Base-by-base conservation (phyloP, 2,888 invertebrate species). In the Idaea dimidiata region DNA sequence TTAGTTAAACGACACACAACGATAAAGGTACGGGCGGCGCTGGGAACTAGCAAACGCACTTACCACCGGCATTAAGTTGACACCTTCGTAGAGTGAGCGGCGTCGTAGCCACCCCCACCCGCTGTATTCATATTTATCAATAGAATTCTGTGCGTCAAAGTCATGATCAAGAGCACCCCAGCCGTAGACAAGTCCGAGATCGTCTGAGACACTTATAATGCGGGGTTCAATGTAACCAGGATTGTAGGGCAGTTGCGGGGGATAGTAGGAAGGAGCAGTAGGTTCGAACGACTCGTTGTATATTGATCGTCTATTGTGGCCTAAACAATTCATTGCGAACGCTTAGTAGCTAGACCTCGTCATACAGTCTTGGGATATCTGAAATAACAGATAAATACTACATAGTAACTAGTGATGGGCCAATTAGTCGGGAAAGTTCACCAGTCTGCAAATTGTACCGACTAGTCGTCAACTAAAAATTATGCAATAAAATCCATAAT, bases 51-150 rank as follows among this genome's bases (percentile, higher is more conserved):
- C 66, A 17, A 79, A 72, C 79, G 79, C 84, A 90, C 91, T 91
- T 89, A 89, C 89, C 87, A 88, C 89, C 87, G 88, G 80, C 81
- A 78, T 87, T 74, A 82, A 88, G 84, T 89, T 88, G 79, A 91
- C 91, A 81, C 90, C 91, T 82, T 92, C 91, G 79, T 90, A 91
- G 71, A 91, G 77, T 72, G 91, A 91, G 68, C 81, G 81, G 70
- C 88, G 87, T 74, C 76, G 74, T 72, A 78, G 75, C 71, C 74
- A 80, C 78, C 82, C 82, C 83, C 84, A 80, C 80, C 81, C 86
- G 66, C 72, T 72, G 65, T 74, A 71, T 64, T 76, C 78, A 75
- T 80, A 78, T 68, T 77, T 79, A 68, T 78, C 79, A 67, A 76
- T 77, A 68, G 75, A 78, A 72, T 73, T 74, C 69, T 68, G 76